phyloP scores from a whole-genome alignment of 2,888 invertebrate species.

The Melangyna quadrimaculata region DNA sequence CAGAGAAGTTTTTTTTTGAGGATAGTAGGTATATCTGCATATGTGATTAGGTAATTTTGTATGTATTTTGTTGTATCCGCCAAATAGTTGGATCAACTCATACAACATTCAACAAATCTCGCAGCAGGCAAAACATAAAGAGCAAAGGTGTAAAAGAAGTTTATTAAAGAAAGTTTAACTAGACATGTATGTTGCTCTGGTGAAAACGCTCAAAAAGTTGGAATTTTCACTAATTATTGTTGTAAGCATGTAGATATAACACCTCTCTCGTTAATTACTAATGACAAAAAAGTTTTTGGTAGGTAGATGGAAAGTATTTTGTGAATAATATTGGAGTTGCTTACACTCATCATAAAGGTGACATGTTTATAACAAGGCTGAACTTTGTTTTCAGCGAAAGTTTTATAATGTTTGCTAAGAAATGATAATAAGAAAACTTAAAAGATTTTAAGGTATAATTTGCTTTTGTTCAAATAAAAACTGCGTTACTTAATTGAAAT shows the following conservation, averaged over 20 bases:
- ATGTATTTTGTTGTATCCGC: background rate
- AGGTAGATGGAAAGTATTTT: background rate
- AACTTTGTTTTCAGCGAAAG: background rate
- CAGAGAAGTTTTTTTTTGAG: background rate
- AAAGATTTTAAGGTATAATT: no score
- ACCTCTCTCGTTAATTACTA: conserved; percentile 6
- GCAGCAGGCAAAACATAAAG: background rate
- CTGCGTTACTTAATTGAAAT: background rate
- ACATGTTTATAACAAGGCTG: background rate
- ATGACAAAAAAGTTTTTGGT: background rate
- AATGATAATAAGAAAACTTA: background rate
- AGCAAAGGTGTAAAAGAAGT: background rate
- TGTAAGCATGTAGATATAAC: background rate
- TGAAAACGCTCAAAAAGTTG: conserved; percentile 21
- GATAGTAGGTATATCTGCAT: no score
- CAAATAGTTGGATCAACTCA: conserved; percentile 4
- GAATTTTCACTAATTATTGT: conserved; percentile 52
- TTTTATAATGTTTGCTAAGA: background rate
- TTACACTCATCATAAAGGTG: background rate
- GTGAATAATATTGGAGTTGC: background rate
- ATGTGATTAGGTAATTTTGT: conserved; percentile 15
- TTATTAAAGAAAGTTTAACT: background rate
- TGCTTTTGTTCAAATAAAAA: background rate
- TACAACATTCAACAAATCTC: background rate
- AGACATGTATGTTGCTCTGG: background rate